phyloP scores from a whole-genome alignment of 23 tunicate species.

The Trididemnum clinides region DNA sequence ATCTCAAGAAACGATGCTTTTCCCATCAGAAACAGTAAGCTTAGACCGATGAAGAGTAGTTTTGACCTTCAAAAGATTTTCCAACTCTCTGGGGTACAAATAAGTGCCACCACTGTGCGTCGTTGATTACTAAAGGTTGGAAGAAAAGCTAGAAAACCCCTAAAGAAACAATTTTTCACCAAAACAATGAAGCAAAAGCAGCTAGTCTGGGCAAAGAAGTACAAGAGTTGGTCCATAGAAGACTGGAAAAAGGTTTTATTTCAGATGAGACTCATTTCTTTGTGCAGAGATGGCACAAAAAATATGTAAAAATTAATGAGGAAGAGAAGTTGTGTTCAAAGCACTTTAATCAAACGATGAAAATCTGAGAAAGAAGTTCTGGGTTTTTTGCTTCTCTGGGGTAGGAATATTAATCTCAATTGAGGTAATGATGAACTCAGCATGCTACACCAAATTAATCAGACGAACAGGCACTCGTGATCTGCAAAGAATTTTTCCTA shows the following conservation, averaged over 20 bases:
- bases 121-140: too few species aligned
- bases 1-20: conserved; percentile 23
- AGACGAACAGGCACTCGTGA: neutral
- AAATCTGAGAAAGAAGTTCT: conserved; percentile 17
- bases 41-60: conserved; percentile 19
- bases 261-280: conserved; percentile 37
- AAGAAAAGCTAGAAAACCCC: too few species aligned
- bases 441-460: neutral
- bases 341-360: neutral
- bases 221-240: conserved; percentile 17
- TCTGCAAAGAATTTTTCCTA: conserved; percentile 22
- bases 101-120: conserved; percentile 1
- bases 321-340: neutral
- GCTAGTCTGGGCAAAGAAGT: conserved; percentile 13
- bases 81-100: conserved; percentile 1
- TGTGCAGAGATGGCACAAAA: too few species aligned
- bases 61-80: conserved; percentile 32
- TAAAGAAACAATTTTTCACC: conserved; percentile 8
- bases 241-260: conserved; percentile 32
- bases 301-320: neutral
- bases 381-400: conserved; percentile 27
- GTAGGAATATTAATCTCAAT: conserved; percentile 8
- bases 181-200: conserved; percentile 1
- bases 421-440: conserved; percentile 33
- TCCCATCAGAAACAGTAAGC: conserved; percentile 26